Evolutionary conservation across 2,797 vertebrate species (phyloP), one percentile per base, ranked within the genome.

Genomic region (Choloepus didactylus): DNA sequence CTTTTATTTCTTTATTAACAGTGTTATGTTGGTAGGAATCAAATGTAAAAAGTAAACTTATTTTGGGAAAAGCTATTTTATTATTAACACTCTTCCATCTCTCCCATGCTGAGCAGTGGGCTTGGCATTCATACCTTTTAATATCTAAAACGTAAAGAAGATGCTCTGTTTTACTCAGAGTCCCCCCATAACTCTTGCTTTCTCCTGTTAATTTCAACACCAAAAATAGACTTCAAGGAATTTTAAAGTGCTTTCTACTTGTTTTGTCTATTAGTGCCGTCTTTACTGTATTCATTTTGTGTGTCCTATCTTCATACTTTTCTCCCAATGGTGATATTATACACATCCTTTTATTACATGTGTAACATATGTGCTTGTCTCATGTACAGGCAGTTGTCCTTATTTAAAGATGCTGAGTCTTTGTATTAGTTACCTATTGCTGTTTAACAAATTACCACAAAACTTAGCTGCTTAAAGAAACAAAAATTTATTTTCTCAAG

Each of bases 21-120:
- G 0, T 46, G 35, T 80, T 92, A 15, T 9, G 9, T 82, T 29
- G 72, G 31, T 23, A 86, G 21, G 25, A 95, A 35, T 86, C 64
- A 76, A 27, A 86, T 49, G 44, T 86, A 75, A 89, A 86, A 88
- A 70, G 35, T 7, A 69, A 90, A 35, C 25, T 70, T 85, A 56
- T 15, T 73, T 94, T 77, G 49, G 31, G 27, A 44, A 49, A 79
- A 66, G 21, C 38, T 69, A 18, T 51, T 67, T 41, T 49, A 16
- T 93, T 93, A n/a, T 54, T 38, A 64, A 87, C 44, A 10, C 10
- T 84, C 56, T 7, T 87, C 21, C 41, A 15, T 67, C 18, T 49
- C 21, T 12, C 11, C 27, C 67, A 35, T 67, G 81, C 6, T 91
- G 51, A 91, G 18, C 49, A 76, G 27, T 87, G 46, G 44, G 25